phyloP scores from a whole-genome alignment of 35 echinoderm and acorn worm species.

The Heliocidaris erythrogramma region DNA sequence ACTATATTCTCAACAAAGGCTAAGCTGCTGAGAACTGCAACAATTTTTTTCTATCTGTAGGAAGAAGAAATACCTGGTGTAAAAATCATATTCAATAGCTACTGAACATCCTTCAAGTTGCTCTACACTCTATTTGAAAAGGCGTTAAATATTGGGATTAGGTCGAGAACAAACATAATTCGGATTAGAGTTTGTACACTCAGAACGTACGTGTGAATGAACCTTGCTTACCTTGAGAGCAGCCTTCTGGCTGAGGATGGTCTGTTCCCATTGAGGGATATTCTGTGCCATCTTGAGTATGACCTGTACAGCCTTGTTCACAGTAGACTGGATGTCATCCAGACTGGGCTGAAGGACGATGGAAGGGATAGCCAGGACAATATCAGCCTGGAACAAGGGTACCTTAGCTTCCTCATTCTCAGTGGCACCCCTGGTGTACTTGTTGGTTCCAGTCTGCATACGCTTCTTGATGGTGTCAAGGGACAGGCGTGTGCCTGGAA shows the following conservation, averaged over 20 bases:
- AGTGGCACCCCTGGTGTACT: conserved; percentile 74
- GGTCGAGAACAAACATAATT: too few species aligned
- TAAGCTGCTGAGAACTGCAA: too few species aligned
- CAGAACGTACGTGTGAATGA: neutral
- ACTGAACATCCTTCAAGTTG: neutral
- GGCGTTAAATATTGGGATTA: neutral
- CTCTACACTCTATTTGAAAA: neutral
- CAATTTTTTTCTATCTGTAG: too few species aligned
- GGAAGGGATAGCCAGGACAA: conserved; percentile 84
- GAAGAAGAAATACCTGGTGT: too few species aligned
- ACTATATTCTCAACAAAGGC: too few species aligned
- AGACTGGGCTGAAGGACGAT: conserved; percentile 85
- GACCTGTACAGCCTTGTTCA: conserved; percentile 89
- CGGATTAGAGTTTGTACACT: neutral
- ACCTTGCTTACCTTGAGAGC: conserved; percentile 72
- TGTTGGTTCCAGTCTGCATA: conserved; percentile 83
- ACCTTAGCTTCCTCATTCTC: conserved; percentile 83
- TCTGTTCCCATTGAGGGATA: conserved; percentile 96
- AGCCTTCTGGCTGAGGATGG: conserved; percentile 83
- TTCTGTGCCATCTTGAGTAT: conserved; percentile 97
- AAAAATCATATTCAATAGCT: neutral
- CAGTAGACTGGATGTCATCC: conserved; percentile 83
- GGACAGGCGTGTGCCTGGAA: conserved; percentile 89
- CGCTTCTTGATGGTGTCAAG: conserved; percentile 97
- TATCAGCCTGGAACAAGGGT: conserved; percentile 87